Base-by-base conservation (phyloP, 1,140 invertebrate genomes). In the Dreissena rostriformis region DNA sequence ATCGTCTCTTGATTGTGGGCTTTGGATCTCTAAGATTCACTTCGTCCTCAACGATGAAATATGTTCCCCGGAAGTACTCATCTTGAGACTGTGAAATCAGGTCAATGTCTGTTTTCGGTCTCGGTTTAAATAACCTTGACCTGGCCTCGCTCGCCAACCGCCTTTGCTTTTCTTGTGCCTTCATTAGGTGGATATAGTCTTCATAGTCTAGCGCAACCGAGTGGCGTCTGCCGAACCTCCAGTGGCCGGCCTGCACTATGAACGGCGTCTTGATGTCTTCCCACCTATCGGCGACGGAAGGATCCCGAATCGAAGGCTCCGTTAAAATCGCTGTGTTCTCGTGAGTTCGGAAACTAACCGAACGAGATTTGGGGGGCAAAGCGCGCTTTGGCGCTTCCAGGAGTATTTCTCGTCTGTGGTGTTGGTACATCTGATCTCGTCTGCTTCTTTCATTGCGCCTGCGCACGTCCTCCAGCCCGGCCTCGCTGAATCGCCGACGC, bases 31-130 rank as follows among this genome's bases (percentile, higher is more conserved):
- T 79, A 29, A 79, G 70, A 12, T 79, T 79, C 12, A 79, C 49
- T 28, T 79, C 61, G 24, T 79, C 67, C 68, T 71, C 51, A 71
- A 79, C 26, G 15, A 53, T 51, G 24, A 79, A 79, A 57, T 79
- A 70, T 28, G 77, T 79, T 17, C 77, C 77, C 22, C 77, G 65
- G 24, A 79, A 79, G 19, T 79, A 79, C n/a, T 79, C 77, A 70
- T 70, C 77, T 57, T 79, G 77, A 0, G 63, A 24, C 28, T 79
- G 77, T 29, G 77, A 79, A 19, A 79, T 79, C 12, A 79, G 51
- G 29, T 49, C 61, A 10, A 68, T 28, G 28, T 79, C 67, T 22
- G 67, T 24, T 19, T 57, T 74, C 17, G 80, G 1, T 75, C 52
- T 75, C 19, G 52, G 63, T 57, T 51, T 73, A 22, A 22, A 55